phyloP scores from a whole-genome alignment of 2,888 invertebrate genomes.

The Cephus sareptanus region DNA sequence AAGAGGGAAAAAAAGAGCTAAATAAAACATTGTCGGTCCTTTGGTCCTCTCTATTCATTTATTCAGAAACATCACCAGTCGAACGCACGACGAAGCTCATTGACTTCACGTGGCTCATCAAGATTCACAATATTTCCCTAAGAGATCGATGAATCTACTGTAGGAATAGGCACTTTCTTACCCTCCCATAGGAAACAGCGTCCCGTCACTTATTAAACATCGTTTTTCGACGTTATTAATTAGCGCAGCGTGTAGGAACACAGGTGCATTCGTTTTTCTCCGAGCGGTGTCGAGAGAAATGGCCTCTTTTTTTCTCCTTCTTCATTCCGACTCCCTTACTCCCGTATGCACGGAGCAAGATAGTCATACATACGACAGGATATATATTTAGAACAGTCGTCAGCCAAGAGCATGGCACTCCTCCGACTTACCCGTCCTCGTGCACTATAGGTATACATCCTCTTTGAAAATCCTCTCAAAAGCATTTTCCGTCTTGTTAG shows the following conservation, averaged over 20 bases:
- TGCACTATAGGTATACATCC: background rate
- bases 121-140: background rate
- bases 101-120: background rate
- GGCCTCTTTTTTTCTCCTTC: slow-evolving; percentile 13
- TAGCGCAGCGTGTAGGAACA: slow-evolving; percentile 20
- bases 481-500: slow-evolving; percentile 31
- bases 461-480: background rate
- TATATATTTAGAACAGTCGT: slow-evolving; percentile 31
- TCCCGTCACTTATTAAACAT: slow-evolving; percentile 34
- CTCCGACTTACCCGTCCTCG: background rate
- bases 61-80: background rate
- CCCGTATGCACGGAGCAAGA: slow-evolving; percentile 16
- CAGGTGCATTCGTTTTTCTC: slow-evolving; percentile 25
- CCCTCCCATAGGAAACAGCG: background rate
- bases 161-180: background rate
- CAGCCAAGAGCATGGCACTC: slow-evolving; percentile 16
- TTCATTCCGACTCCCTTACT: slow-evolving; percentile 11
- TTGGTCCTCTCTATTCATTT: background rate
- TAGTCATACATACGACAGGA: slow-evolving; percentile 2
- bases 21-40: background rate
- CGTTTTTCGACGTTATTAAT: slow-evolving; percentile 40
- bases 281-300: slow-evolving; percentile 22
- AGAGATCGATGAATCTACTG: background rate
- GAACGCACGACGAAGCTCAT: background rate
- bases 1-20: background rate